phyloP scores from a whole-genome alignment of 2,888 invertebrate genomes.

The Xanthia togata region DNA sequence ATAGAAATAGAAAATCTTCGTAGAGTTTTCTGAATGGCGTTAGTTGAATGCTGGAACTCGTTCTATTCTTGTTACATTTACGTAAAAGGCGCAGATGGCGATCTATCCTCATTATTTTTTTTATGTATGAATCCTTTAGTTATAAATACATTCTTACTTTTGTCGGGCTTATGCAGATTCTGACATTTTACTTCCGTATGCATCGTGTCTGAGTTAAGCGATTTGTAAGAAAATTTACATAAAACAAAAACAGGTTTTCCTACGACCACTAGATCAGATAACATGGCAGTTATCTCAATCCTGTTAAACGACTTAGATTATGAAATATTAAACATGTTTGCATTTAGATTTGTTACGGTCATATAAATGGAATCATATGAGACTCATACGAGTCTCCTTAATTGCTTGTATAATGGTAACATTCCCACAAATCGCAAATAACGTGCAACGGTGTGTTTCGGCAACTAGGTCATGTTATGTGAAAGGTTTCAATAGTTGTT shows the following conservation, averaged over 20 bases:
- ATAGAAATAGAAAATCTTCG: conserved; percentile 4
- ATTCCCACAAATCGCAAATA: conserved; percentile 36
- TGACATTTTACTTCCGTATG: not conserved
- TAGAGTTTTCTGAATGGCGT: conserved; percentile 3
- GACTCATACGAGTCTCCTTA: conserved; percentile 3
- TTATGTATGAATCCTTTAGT: not conserved
- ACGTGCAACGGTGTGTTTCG: conserved; percentile 33
- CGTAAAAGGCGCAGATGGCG: conserved; percentile 20
- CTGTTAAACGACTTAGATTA: conserved; percentile 23
- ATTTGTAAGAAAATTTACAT: conserved; percentile 2
- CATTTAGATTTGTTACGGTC: conserved; percentile 5
- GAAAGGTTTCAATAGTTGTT: conserved; percentile 44
- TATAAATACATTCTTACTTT: not conserved
- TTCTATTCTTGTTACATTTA: conserved; percentile 17
- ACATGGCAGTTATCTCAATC: conserved; percentile 22
- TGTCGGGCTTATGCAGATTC: conserved; percentile 1
- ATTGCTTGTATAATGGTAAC: conserved; percentile 25
- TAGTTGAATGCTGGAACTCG: not conserved
- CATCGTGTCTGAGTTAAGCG: not conserved
- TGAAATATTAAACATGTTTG: conserved; percentile 34
- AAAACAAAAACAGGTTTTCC: conserved; percentile 4
- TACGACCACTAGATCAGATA: conserved; percentile 23
- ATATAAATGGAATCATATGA: conserved; percentile 25
- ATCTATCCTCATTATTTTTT: conserved; percentile 3
- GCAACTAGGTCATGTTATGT: conserved; percentile 50